Conservation (phyloP, 2,888 invertebrate species). For the Thysanoteuthis rhombus region DNA sequence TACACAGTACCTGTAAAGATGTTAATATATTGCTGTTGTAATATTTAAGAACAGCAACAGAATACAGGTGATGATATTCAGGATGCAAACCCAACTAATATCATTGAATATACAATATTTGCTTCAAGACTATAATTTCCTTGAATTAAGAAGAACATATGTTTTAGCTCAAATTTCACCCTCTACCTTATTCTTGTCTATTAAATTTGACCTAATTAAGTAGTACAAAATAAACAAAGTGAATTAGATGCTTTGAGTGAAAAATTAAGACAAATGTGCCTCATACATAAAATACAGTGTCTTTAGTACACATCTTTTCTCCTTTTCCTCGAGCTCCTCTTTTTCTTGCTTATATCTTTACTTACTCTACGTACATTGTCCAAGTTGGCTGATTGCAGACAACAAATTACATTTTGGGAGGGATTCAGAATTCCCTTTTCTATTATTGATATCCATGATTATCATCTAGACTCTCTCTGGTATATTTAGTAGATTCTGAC, state of each 20-base stretch:
- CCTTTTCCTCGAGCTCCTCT: neutral
- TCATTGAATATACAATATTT: neutral
- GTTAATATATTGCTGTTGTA: too few species aligned
- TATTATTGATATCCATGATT: neutral
- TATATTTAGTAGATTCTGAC: neutral
- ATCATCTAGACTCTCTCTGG: neutral
- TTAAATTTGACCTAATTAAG: neutral
- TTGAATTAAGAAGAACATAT: neutral
- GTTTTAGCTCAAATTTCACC: neutral
- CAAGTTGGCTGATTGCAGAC: conserved; percentile 12
- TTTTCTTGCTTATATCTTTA: neutral
- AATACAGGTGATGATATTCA: neutral
- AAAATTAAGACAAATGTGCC: neutral
- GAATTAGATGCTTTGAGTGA: neutral
- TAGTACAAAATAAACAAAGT: neutral
- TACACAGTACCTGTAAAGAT: too few species aligned
- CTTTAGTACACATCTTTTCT: neutral
- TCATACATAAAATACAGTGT: neutral
- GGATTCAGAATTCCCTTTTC: neutral
- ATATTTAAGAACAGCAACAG: too few species aligned
- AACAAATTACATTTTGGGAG: conserved; percentile 12
- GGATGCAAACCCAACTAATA: neutral
- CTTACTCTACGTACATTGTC: neutral
- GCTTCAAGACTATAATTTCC: neutral
- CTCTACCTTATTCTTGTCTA: neutral